Evolutionary conservation across 2,113 vertebrate species (phyloP).

Genomic region (Bettongia penicillata): DNA sequence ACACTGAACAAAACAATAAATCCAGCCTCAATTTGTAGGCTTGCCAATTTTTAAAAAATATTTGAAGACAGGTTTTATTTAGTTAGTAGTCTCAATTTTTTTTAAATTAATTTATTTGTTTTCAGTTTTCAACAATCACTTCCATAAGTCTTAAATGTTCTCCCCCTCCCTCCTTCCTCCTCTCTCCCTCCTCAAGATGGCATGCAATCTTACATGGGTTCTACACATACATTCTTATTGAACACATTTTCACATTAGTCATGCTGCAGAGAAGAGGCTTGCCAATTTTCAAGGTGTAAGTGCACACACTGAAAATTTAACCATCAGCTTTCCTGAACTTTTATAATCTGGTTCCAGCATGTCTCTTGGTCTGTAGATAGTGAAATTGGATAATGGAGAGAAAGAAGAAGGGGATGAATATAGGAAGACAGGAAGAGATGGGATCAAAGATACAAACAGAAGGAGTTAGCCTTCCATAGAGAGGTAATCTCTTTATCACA

Average conservation of each 20-base stretch:
- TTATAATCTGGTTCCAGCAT: background rate
- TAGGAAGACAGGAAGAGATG: background rate
- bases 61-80: too few relatives aligned
- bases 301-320: background rate
- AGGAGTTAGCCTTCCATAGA: background rate
- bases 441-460: background rate
- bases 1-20: background rate
- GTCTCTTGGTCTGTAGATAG: background rate
- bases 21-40: background rate
- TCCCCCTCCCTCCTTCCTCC: too few relatives aligned
- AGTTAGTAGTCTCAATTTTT: too few relatives aligned
- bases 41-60: background rate
- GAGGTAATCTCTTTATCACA: background rate
- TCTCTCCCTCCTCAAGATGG: too few relatives aligned
- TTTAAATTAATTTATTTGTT: too few relatives aligned
- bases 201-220: too few relatives aligned
- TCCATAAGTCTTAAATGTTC: too few relatives aligned
- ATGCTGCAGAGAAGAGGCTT: background rate
- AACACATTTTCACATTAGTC: too few relatives aligned
- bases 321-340: background rate
- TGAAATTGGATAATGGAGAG: background rate
- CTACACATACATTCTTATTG: too few relatives aligned
- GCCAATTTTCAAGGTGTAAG: background rate
- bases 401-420: background rate
- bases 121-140: too few relatives aligned